Conservation (phyloP, 2,797 vertebrate genomes). For the Crax fasciolata region DNA sequence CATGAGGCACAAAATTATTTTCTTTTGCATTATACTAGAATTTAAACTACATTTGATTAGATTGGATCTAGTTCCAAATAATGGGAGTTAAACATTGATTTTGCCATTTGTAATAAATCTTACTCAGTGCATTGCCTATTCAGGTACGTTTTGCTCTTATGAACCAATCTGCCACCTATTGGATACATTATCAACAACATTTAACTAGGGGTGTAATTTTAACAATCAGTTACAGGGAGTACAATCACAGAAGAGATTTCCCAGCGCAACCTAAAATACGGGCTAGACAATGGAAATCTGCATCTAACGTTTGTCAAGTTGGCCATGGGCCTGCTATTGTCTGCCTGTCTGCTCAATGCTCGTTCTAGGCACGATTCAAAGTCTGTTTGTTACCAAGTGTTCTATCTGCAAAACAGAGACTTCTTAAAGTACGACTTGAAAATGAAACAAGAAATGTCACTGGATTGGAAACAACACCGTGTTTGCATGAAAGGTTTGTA, state of each 20-base stretch:
- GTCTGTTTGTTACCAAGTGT: neutral
- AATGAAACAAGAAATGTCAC: conserved; percentile 30
- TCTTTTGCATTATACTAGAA: conserved; percentile 51
- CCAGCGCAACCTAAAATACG: conserved; percentile 30
- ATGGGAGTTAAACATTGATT: conserved; percentile 42
- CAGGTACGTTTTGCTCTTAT: conserved; percentile 63
- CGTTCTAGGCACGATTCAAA: conserved; percentile 23
- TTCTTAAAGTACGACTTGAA: conserved; percentile 36
- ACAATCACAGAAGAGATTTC: conserved; percentile 66
- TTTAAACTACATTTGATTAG: conserved; percentile 70
- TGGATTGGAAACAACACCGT: conserved; percentile 28
- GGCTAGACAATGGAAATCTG: conserved; percentile 62
- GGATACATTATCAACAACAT: conserved; percentile 65
- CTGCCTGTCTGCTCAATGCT: conserved; percentile 61
- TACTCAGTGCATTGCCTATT: conserved; percentile 61
- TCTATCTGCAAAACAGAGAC: conserved; percentile 10
- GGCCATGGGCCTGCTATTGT: conserved; percentile 66
- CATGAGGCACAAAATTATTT: conserved; percentile 36
- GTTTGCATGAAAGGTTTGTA: neutral
- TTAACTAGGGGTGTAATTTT: conserved; percentile 71
- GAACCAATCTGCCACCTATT: conserved; percentile 73
- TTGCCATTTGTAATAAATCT: conserved; percentile 67
- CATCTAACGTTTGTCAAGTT: conserved; percentile 26
- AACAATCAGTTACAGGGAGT: conserved; percentile 57
- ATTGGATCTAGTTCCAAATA: conserved; percentile 53